Evolutionary conservation across 2,888 invertebrate species (phyloP).

Genomic region (Sycophila texana): DNA sequence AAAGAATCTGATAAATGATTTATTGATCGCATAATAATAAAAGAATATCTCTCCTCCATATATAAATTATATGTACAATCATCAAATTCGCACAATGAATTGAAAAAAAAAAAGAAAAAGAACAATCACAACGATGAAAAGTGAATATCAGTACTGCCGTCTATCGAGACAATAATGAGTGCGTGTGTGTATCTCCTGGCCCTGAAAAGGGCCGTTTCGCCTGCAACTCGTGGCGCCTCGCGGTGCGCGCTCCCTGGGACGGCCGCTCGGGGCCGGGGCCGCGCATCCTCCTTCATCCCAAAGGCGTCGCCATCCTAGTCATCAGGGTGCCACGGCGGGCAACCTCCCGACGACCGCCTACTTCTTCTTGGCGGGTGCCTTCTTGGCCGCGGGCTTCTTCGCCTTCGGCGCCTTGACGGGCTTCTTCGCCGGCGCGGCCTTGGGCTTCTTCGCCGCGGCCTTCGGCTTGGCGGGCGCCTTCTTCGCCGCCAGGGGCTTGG

Average conservation of each 20-base stretch:
- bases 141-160: not conserved
- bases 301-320: not conserved
- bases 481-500: slow-evolving; percentile 30
- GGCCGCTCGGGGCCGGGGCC: not conserved
- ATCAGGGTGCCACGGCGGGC: not conserved
- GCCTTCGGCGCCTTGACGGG: slow-evolving; percentile 45
- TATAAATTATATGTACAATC: slow-evolving; percentile 7
- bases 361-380: slow-evolving; percentile 49
- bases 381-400: slow-evolving; percentile 44
- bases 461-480: slow-evolving; percentile 50
- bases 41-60: slow-evolving; percentile 9
- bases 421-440: slow-evolving; percentile 24
- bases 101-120: not conserved
- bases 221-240: not conserved
- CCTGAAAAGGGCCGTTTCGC: slow-evolving; percentile 52
- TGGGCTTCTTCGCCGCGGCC: slow-evolving; percentile 40
- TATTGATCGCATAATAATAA: slow-evolving; percentile 32
- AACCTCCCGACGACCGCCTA: slow-evolving; percentile 16
- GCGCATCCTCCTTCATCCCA: not conserved
- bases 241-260: no score
- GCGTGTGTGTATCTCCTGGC: slow-evolving; percentile 23
- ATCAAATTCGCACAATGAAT: slow-evolving; percentile 13
- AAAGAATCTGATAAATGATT: slow-evolving; percentile 4
- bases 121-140: not conserved
- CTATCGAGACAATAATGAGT: not conserved